Conservation (phyloP, 1,140 invertebrate species). For the Patella vulgata region DNA sequence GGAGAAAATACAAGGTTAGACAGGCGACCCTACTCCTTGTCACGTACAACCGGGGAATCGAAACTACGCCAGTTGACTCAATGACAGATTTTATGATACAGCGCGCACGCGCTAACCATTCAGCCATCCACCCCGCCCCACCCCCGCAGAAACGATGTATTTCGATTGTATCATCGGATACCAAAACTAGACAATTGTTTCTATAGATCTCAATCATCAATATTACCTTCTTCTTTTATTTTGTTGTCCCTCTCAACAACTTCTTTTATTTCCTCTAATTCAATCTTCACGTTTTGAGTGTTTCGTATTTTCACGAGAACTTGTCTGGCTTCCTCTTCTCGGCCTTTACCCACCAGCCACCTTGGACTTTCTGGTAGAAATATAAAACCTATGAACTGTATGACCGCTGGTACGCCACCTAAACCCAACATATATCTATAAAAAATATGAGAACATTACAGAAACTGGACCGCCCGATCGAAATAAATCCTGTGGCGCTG, state of each 20-base stretch:
- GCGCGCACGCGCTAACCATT: too few species aligned
- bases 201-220: too few species aligned
- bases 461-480: neutral
- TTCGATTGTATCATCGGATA: too few species aligned
- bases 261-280: slow-evolving; percentile 42
- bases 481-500: neutral
- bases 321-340: slow-evolving; percentile 60
- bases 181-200: too few species aligned
- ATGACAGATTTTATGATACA: too few species aligned
- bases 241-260: slow-evolving; percentile 35
- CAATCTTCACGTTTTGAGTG: slow-evolving; percentile 40
- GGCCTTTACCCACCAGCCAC: slow-evolving; percentile 62
- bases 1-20: too few species aligned
- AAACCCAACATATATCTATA: slow-evolving; percentile 62
- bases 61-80: too few species aligned
- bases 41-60: too few species aligned
- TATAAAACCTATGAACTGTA: slow-evolving; percentile 58
- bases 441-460: slow-evolving; percentile 7
- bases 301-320: slow-evolving; percentile 65
- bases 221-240: too few species aligned
- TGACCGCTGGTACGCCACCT: slow-evolving; percentile 49
- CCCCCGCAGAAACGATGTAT: too few species aligned
- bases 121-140: too few species aligned
- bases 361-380: slow-evolving; percentile 60
- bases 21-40: too few species aligned